phyloP scores from a whole-genome alignment of 92 coral and sea anemone species.

The Meandrina meandrites region DNA sequence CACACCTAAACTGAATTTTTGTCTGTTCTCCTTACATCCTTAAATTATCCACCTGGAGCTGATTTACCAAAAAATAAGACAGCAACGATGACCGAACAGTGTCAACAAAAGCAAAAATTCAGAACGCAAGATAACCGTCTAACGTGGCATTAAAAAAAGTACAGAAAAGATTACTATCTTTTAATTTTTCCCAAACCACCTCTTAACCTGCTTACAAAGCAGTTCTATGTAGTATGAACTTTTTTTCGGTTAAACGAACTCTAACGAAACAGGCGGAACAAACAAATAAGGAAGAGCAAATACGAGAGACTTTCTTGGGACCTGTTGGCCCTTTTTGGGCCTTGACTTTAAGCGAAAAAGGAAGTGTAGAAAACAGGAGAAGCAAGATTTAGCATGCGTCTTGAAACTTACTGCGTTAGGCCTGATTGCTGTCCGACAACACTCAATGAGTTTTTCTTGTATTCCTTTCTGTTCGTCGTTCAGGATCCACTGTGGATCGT shows the following conservation, averaged over 20 bases:
- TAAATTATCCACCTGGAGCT: no score
- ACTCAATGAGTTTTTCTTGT: conserved; percentile 38
- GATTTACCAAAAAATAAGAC: no score
- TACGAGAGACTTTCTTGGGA: neutral
- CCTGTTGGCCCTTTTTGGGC: no score
- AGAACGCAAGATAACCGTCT: neutral
- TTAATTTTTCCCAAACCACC: neutral
- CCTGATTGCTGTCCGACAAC: conserved; percentile 38
- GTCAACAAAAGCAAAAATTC: neutral
- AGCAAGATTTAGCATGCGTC: neutral
- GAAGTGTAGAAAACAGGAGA: neutral
- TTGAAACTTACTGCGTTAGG: conserved; percentile 54
- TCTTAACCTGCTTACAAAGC: neutral
- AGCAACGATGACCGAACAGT: neutral
- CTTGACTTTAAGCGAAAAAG: neutral
- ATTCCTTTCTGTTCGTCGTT: conserved; percentile 42
- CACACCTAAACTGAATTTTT: neutral
- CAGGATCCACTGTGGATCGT: conserved; percentile 57
- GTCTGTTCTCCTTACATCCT: neutral
- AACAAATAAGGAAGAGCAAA: neutral
- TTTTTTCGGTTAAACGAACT: neutral
- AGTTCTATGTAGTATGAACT: neutral
- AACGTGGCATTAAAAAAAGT: neutral
- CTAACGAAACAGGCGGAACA: neutral
- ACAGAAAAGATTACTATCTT: neutral